Evolutionary conservation across 1,140 invertebrate genomes (phyloP).

Genomic region (Solenopsis fugax): DNA sequence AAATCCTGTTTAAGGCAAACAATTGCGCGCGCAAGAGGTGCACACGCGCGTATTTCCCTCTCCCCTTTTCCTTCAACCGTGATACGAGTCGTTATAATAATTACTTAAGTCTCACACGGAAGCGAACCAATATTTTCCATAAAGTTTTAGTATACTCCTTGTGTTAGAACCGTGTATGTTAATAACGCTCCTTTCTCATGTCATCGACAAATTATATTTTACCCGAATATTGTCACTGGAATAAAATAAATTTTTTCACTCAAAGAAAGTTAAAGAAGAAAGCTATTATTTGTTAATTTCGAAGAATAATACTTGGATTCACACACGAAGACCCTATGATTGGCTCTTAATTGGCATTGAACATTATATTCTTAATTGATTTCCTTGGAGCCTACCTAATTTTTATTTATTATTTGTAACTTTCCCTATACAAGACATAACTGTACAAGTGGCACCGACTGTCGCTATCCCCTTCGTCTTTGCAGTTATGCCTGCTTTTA

Average conservation of each 20-base stretch:
- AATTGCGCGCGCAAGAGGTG: constrained; percentile 29
- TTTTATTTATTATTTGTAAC: not conserved
- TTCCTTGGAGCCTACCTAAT: too few relatives aligned
- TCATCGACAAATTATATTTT: not conserved
- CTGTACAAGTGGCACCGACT: not conserved
- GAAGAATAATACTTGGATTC: too few relatives aligned
- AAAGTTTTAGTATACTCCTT: not conserved
- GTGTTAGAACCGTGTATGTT: not conserved
- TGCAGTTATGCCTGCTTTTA: constrained; percentile 42
- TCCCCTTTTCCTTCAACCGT: constrained; percentile 27
- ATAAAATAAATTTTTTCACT: not conserved
- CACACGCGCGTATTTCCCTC: constrained; percentile 9
- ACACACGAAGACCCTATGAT: too few relatives aligned
- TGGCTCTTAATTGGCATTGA: too few relatives aligned
- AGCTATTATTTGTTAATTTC: constrained; percentile 11
- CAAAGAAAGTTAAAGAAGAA: not conserved
- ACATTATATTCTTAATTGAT: too few relatives aligned
- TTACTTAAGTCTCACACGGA: constrained; percentile 11
- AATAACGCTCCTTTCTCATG: not conserved
- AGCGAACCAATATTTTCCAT: constrained; percentile 30
- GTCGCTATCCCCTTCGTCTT: constrained; percentile 6
- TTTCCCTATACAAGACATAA: not conserved
- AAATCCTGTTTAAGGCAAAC: constrained; percentile 66
- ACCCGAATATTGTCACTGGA: not conserved
- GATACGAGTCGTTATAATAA: constrained; percentile 50